Percentiles rank a stretch among this genome's conserved stretches.
These are phyloP conservation scores for Philhelius pedissequus DNA, from an alignment of 2,888 invertebrate genomes.

Conservation along the genomic window DNA sequence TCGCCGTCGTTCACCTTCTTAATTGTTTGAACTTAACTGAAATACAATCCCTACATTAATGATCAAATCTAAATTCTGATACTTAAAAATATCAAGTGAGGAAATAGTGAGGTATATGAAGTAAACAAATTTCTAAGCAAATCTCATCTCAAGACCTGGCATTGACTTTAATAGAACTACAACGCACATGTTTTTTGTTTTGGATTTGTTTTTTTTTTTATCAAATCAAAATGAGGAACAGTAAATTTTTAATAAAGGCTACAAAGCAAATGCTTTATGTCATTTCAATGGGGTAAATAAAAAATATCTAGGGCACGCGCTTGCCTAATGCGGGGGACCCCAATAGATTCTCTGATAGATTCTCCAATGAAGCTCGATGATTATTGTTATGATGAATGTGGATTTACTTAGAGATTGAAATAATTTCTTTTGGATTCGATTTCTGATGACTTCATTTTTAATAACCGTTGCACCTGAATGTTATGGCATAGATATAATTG, in stretches of 20 bases:
- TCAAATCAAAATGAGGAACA: not conserved
- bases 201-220: no score
- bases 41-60: not conserved
- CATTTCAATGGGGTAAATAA: constrained; percentile 23
- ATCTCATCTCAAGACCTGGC: constrained; percentile 32
- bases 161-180: constrained; percentile 48
- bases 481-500: constrained; percentile 35
- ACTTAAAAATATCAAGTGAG: constrained; percentile 32
- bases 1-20: constrained; percentile 41
- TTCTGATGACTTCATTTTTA: constrained; percentile 51
- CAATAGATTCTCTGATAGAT: not conserved
- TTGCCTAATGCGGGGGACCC: not conserved
- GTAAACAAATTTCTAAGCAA: not conserved
- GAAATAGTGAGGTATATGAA: not conserved
- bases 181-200: not conserved
- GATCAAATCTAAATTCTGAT: constrained; percentile 48
- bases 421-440: not conserved
- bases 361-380: constrained; percentile 25
- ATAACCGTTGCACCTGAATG: not conserved
- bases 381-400: constrained; percentile 45
- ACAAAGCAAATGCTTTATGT: constrained; percentile 46
- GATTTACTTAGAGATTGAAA: constrained; percentile 13
- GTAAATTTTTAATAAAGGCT: not conserved
- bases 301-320: constrained; percentile 53
- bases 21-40: constrained; percentile 38